These are phyloP conservation scores for Xiphorhynchus erythropygius DNA, from an alignment of 2,797 vertebrate genomes.

Conservation along the genomic window DNA sequence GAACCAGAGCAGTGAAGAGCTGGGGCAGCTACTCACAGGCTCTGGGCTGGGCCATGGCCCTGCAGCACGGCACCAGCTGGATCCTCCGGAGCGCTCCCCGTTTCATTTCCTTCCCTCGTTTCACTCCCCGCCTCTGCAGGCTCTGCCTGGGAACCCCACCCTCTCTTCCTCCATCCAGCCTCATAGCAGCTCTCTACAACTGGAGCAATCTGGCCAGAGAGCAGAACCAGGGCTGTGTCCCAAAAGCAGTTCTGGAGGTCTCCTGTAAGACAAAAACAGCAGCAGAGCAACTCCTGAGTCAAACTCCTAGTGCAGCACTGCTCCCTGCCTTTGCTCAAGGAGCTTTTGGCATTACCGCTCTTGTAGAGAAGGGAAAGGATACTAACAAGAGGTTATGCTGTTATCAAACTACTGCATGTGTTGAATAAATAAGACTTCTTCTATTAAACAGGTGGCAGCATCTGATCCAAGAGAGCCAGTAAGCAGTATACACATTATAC, in stretches of 20 bases:
- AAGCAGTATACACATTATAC: background rate
- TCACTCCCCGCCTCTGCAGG: rapidly evolving
- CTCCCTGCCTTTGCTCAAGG: background rate
- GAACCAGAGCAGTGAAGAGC: background rate
- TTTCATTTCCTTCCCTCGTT: background rate
- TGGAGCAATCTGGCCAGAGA: background rate
- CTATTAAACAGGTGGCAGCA: background rate
- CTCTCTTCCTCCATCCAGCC: background rate
- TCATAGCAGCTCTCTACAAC: background rate
- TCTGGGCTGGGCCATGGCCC: constrained; percentile 9
- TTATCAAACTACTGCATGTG: background rate
- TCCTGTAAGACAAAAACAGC: rapidly evolving
- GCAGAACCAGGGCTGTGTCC: background rate
- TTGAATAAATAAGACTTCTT: background rate
- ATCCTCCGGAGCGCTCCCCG: background rate
- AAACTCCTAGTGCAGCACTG: background rate
- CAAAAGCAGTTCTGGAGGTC: background rate
- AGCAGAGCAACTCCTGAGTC: rapidly evolving
- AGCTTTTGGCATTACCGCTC: background rate
- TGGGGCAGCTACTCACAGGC: constrained; percentile 1
- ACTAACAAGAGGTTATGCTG: background rate
- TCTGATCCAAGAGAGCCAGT: background rate
- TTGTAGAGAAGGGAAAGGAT: background rate
- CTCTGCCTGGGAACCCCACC: background rate
- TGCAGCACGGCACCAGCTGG: background rate